Conservation (phyloP, 1,140 invertebrate species). For the Plectrocnemia conspersa region DNA sequence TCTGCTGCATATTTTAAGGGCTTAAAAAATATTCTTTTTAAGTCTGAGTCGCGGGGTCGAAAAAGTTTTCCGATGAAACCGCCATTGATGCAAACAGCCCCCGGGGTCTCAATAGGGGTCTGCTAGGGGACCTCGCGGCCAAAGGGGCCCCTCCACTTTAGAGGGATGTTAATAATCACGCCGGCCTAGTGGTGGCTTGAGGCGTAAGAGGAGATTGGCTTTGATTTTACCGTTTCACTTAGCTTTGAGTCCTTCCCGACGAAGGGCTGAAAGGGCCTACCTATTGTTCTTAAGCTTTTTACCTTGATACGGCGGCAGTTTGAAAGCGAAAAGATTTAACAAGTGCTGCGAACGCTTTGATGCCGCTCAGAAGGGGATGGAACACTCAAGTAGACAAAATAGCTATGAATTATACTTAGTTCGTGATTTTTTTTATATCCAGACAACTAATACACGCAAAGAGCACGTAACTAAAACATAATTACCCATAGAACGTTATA, state of each 20-base stretch:
- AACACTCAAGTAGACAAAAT: too few relatives aligned
- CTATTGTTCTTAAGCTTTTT: slow-evolving; percentile 28
- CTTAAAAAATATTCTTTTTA: slow-evolving; percentile 26
- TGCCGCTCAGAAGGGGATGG: slow-evolving; percentile 3
- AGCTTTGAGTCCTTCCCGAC: slow-evolving; percentile 15
- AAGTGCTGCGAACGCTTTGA: slow-evolving; percentile 21
- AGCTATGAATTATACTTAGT: too few relatives aligned
- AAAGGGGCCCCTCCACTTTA: neutral
- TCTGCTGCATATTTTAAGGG: slow-evolving; percentile 19
- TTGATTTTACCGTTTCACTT: slow-evolving; percentile 25
- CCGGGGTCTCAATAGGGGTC: neutral
- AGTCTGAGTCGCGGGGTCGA: slow-evolving; percentile 1
- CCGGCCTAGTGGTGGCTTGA: slow-evolving; percentile 7
- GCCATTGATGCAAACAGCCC: slow-evolving; percentile 19
- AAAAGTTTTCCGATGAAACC: slow-evolving; percentile 23
- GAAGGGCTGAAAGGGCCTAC: slow-evolving; percentile 9
- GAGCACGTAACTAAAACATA: too few relatives aligned
- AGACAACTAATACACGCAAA: too few relatives aligned
- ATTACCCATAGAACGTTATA: too few relatives aligned
- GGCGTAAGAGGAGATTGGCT: slow-evolving; percentile 25
- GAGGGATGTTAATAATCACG: slow-evolving; percentile 20
- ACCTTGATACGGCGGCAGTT: slow-evolving; percentile 16
- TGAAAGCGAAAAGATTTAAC: slow-evolving; percentile 30
- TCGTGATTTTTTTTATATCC: too few relatives aligned
- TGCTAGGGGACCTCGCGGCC: neutral